A percentile compares a stretch with the other conserved stretches of the same genome.
These are phyloP conservation scores for Periophthalmodon schlosseri DNA, from an alignment of 2,113 vertebrate genomes.

Conservation along the genomic window DNA sequence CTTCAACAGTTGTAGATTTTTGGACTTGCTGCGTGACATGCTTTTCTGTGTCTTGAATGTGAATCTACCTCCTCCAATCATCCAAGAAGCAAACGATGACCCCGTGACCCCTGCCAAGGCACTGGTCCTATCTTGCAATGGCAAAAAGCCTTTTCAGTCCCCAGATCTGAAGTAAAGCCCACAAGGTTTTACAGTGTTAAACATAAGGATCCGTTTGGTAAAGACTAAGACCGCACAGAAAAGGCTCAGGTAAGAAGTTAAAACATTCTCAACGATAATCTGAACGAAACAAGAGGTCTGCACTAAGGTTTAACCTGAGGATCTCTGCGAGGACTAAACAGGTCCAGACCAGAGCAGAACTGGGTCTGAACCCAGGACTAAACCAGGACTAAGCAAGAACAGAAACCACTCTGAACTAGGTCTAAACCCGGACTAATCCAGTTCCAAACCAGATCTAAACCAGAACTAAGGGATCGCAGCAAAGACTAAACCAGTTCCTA, in stretches of 20 bases:
- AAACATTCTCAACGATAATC: too few relatives aligned
- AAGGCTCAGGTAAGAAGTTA: too few relatives aligned
- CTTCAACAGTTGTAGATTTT: not conserved
- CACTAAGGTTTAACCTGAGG: too few relatives aligned
- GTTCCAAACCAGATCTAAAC: not conserved
- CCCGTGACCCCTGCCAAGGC: not conserved
- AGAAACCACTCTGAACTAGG: not conserved
- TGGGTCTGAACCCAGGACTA: not conserved
- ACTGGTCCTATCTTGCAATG: not conserved
- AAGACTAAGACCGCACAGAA: not conserved
- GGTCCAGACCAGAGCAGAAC: not conserved
- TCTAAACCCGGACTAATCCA: not conserved
- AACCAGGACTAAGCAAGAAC: too few relatives aligned
- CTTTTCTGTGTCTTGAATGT: constrained; percentile 58
- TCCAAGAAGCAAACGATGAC: constrained; percentile 4
- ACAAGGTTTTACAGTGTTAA: not conserved
- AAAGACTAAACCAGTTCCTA: not conserved
- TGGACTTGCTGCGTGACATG: constrained; percentile 19
- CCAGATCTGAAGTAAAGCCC: not conserved
- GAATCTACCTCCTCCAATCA: constrained; percentile 68
- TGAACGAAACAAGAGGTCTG: too few relatives aligned
- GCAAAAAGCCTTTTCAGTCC: not conserved
- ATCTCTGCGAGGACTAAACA: not conserved
- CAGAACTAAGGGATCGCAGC: not conserved
- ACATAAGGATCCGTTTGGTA: not conserved